A percentile compares a stretch with the other conserved stretches of the same genome.
Conservation (phyloP, 2,113 vertebrate genomes). For the Paralichthys olivaceus region DNA sequence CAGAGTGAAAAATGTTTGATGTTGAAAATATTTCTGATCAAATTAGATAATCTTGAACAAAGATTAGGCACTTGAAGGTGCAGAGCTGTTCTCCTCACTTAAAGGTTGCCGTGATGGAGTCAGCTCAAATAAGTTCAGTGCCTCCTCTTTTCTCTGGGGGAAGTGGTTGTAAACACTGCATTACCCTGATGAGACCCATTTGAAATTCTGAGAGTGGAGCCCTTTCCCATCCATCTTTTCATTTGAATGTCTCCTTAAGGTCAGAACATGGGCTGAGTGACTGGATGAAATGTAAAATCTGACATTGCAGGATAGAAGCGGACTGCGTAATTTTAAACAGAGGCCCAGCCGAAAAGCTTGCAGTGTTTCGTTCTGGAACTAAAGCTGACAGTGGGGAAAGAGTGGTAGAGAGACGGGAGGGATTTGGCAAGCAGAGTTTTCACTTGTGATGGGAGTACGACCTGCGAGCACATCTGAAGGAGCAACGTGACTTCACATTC, state of each 20-base stretch:
- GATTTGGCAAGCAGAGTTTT: slow-evolving; percentile 50
- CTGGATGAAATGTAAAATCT: slow-evolving; percentile 42
- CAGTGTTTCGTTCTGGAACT: slow-evolving; percentile 47
- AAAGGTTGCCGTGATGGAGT: slow-evolving; percentile 20
- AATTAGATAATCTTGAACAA: slow-evolving; percentile 18
- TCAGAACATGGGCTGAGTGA: slow-evolving; percentile 40
- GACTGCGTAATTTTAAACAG: not conserved
- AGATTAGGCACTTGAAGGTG: slow-evolving; percentile 42
- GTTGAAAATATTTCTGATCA: too few species aligned
- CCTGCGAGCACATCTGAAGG: slow-evolving; percentile 39
- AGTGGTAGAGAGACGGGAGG: slow-evolving; percentile 28
- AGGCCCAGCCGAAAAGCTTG: not conserved
- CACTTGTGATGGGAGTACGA: slow-evolving; percentile 55
- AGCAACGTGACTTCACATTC: slow-evolving; percentile 65
- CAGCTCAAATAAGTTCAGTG: slow-evolving; percentile 31
- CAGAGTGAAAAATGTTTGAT: not conserved
- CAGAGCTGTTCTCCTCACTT: slow-evolving; percentile 23
- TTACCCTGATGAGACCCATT: slow-evolving; percentile 52
- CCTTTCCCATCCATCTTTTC: slow-evolving; percentile 51
- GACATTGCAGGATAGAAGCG: slow-evolving; percentile 32
- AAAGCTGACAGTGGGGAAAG: slow-evolving; percentile 54
- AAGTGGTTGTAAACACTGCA: slow-evolving; percentile 55
- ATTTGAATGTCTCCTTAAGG: slow-evolving; percentile 55
- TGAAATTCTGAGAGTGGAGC: slow-evolving; percentile 20
- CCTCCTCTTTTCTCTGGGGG: slow-evolving; percentile 5